These are phyloP conservation scores for Erethizon dorsatum DNA, from an alignment of 2,797 vertebrate species.

Conservation along the genomic window DNA sequence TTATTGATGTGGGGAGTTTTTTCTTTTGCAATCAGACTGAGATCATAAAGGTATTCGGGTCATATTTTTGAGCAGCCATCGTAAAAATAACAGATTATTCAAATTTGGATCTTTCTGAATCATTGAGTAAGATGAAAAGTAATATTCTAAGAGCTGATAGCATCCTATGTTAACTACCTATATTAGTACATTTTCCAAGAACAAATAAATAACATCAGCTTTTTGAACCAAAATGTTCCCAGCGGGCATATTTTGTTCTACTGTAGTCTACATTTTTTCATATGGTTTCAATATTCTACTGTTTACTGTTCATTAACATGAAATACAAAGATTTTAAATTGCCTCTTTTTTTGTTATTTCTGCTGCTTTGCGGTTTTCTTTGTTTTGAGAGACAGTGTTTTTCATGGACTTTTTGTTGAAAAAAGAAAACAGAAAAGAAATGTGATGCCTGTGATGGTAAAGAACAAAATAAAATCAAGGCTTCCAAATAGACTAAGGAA, in stretches of 20 bases:
- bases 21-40: constrained; percentile 4
- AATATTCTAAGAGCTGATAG: background rate
- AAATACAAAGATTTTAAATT: constrained; percentile 65
- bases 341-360: constrained; percentile 36
- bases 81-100: background rate
- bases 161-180: background rate
- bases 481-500: constrained; percentile 14
- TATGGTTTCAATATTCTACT: constrained; percentile 73
- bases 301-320: constrained; percentile 79
- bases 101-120: constrained; percentile 50
- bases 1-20: background rate
- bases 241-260: background rate
- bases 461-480: constrained; percentile 57
- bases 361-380: constrained; percentile 72
- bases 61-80: background rate
- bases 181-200: constrained; percentile 37
- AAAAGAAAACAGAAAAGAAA: constrained; percentile 44
- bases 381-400: constrained; percentile 55
- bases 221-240: background rate
- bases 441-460: background rate
- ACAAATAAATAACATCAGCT: constrained; percentile 57
- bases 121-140: constrained; percentile 45
- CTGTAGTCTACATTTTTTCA: constrained; percentile 45
- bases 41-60: background rate
- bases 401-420: constrained; percentile 67